Evolutionary conservation across 1,140 invertebrate genomes (phyloP), one percentile per base, ranked within the genome.

Genomic region (Araneus ventricosus): DNA sequence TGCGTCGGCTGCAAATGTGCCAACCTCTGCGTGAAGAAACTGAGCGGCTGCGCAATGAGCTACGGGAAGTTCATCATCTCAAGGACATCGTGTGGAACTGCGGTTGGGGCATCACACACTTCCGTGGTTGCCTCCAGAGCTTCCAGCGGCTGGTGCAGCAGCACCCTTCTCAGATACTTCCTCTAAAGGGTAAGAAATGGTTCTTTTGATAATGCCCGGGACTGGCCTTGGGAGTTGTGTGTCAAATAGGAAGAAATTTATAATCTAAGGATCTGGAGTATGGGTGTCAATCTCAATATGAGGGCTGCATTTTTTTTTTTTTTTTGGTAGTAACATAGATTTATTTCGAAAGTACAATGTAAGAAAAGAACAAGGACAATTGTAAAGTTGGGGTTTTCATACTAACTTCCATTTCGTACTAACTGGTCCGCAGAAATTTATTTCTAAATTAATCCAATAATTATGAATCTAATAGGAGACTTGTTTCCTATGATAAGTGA

Each of bases 51-150:
- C 96, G 96, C 94, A 95, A 96, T 63, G 94, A 95, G 63, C 95
- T 98, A 39, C 96, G 96, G 17, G 85, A 95, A 3, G 34, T 52
- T 27, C 67, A 94, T 20, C 20, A 82, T 41, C 94, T 98, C 1
- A 96, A 95, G 57, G 96, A 97, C 93, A 96, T 97, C 0, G 95
- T 96, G 45, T 98, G 97, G 96, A 97, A 98, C 93, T 98, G 97
- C 95, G 98, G 98, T 22, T 99, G 98, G 98, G 98, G 98, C 95
- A 97, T 97, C 37, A 97, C 97, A 93, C 98, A 98, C 95, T 98
- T 98, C 94, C 96, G 97, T 94, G 98, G 98, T 27, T 98, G 97
- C 94, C 95, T 98, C 1, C 97, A 97, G 94, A 97, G 97, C 94
- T 94, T 95, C 1, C 80, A 82, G 88, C 96, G 97, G 5, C 95